Conservation (phyloP, 2,113 vertebrate species). For the Marmota monax region DNA sequence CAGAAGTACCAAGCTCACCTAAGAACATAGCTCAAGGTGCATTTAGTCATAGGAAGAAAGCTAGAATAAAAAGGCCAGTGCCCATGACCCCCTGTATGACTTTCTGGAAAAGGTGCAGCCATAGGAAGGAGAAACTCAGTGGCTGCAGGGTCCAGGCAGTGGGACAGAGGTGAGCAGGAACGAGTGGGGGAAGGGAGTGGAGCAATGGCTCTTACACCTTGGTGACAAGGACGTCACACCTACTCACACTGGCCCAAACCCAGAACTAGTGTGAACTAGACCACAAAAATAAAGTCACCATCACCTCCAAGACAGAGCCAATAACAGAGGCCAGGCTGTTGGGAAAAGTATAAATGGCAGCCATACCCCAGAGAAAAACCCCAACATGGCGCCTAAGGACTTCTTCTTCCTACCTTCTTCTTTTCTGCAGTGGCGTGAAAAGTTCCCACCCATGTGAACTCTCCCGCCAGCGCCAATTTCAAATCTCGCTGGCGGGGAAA, state of each 20-base stretch:
- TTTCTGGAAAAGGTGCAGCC: no score
- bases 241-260: accelerated
- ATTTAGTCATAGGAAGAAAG: not conserved
- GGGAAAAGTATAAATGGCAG: no score
- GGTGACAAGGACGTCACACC: not conserved
- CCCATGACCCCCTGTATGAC: no score
- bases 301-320: not conserved
- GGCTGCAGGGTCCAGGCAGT: not conserved
- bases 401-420: no score
- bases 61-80: not conserved
- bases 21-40: not conserved
- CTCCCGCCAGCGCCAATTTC: no score
- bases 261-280: not conserved
- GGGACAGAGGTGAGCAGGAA: not conserved
- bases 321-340: not conserved
- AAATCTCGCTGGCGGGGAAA: no score
- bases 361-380: no score
- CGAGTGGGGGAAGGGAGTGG: accelerated
- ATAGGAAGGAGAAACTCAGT: accelerated
- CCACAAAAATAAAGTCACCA: no score
- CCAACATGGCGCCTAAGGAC: no score
- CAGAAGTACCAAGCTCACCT: not conserved
- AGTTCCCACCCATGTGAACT: no score
- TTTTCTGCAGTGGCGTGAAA: no score
- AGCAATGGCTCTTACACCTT: not conserved